These are phyloP conservation scores for Steatornis caripensis DNA, from an alignment of 2,113 vertebrate species.

Conservation along the genomic window DNA sequence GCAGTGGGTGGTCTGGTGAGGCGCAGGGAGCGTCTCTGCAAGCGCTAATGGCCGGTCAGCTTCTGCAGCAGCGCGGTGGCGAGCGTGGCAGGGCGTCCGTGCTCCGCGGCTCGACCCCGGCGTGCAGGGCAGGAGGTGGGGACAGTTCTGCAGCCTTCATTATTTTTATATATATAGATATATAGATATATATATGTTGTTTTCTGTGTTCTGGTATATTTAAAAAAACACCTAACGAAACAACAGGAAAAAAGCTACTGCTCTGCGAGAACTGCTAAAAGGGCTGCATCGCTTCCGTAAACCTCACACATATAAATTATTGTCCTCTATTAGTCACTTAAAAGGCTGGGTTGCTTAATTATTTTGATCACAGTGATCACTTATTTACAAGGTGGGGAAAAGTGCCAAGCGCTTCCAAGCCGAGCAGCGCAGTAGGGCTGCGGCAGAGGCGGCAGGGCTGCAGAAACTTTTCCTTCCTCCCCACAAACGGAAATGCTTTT, in stretches of 20 bases:
- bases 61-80: neutral
- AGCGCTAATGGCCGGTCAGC: neutral
- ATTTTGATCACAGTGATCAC: conserved; percentile 49
- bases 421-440: neutral
- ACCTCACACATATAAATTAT: neutral
- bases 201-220: neutral
- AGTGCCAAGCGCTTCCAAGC: conserved; percentile 48
- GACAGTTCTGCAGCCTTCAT: neutral
- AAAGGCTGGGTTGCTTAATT: conserved; percentile 48
- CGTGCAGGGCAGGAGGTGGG: neutral
- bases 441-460: neutral
- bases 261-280: neutral
- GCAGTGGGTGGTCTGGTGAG: no score
- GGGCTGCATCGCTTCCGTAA: conserved; percentile 15
- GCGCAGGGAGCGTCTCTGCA: neutral
- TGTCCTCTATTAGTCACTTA: conserved; percentile 28
- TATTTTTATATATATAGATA: no score
- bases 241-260: neutral
- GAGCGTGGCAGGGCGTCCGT: rapidly evolving
- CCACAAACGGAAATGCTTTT: neutral
- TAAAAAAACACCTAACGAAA: neutral
- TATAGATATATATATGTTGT: no score
- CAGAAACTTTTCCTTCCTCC: neutral
- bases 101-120: neutral
- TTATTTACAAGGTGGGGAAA: conserved; percentile 46